Base-by-base conservation (phyloP, 64 coral and sea anemone species). In the Montipora sp. region DNA sequence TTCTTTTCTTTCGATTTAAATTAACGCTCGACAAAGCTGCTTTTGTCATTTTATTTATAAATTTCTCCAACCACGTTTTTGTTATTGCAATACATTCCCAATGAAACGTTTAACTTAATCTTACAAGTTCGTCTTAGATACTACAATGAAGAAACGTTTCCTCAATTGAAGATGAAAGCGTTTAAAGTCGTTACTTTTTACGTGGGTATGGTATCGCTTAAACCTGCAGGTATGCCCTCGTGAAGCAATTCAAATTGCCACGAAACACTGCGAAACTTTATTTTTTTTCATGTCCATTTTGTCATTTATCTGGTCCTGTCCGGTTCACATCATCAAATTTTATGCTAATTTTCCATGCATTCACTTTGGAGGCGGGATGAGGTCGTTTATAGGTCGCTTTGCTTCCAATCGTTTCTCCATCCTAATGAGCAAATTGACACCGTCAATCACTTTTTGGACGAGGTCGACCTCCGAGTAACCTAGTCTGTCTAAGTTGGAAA, bases 401-500 rank as follows among this genome's bases (percentile, higher is more conserved):
- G 21, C 45, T 67, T 94, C 88, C 22, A 94, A 47, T 68, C 80
- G 55, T 70, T 90, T 90, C 13, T 94, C 93, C 88, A 94, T 94
- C 0, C 27, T 57, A 21, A 90, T 90, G 16, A 94, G 80, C n/a
- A 94, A 51, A 23, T 78, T 90, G 7, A 94, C 80, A 1, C 93
- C 93, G 74, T 94, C 93, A 47, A 94, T 94, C 21, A 94, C 93
- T 51, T 83, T 94, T 71, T 94, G 93, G 51, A 94, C 93, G 3
- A 94, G 88, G 72, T 94, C 87, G 4, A 98, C 95, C 78, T 97
- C 95, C 5, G 95, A 97, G 78, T 92, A 97, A 11, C 95, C 95
- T 36, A 97, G 83, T 27, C 95, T 89, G 88, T 97, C 92, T 23
- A 89, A 60, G 71, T 97, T 97, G 2, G 95, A 97, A 13, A 97